A percentile compares a stretch with the other conserved stretches of the same genome.
Conservation (phyloP, 2,797 vertebrate genomes). For the Gallinago solitaria region DNA sequence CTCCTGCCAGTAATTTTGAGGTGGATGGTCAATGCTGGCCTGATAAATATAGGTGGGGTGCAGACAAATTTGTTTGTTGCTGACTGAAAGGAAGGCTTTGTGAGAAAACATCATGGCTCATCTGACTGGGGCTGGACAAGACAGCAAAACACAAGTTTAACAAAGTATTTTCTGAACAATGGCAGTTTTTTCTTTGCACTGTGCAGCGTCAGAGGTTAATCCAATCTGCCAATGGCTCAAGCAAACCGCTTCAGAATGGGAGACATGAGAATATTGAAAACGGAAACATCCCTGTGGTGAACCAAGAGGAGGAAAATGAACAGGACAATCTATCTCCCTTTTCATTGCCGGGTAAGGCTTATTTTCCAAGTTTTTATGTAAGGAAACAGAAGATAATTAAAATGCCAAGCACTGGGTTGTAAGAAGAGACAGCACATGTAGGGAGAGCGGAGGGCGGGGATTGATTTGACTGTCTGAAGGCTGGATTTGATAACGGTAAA, state of each 20-base stretch:
- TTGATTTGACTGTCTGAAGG: background rate
- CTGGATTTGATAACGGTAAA: background rate
- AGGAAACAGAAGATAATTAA: background rate
- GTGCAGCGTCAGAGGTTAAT: slow-evolving; percentile 91
- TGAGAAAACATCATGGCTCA: background rate
- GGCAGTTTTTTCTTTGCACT: slow-evolving; percentile 48
- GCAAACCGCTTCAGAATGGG: slow-evolving; percentile 85
- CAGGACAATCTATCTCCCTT: slow-evolving; percentile 87
- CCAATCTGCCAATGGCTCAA: slow-evolving; percentile 87
- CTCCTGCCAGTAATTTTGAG: background rate
- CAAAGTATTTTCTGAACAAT: background rate
- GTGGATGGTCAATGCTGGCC: background rate
- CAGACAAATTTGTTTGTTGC: background rate
- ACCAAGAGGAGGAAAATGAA: slow-evolving; percentile 75
- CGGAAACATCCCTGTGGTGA: slow-evolving; percentile 88
- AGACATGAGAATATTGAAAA: slow-evolving; percentile 90
- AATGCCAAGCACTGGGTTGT: background rate
- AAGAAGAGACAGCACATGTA: background rate
- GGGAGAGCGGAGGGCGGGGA: background rate
- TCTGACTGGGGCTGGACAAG: background rate
- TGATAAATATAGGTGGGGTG: background rate
- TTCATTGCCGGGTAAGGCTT: slow-evolving; percentile 84
- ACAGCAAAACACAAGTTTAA: background rate
- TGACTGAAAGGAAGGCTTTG: background rate
- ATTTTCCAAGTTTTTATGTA: background rate